Percentiles rank a stretch among this genome's conserved stretches.
These are phyloP conservation scores for Tipula vernalis DNA, from an alignment of 2,888 invertebrate genomes.

Conservation along the genomic window DNA sequence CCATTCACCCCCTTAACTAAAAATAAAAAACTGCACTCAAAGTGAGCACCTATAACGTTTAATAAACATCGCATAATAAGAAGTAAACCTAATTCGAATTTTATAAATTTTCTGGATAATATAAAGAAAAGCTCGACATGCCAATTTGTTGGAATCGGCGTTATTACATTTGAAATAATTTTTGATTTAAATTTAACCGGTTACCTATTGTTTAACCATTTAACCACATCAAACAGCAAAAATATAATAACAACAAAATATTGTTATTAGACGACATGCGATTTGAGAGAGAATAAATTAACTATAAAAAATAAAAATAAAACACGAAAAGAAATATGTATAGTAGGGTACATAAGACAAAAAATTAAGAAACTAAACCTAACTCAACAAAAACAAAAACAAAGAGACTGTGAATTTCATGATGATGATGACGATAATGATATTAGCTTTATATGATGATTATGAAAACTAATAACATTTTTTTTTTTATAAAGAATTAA, in stretches of 20 bases:
- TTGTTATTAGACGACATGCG: not conserved
- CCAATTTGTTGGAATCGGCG: not conserved
- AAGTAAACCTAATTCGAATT: no score
- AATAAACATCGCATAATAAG: not conserved
- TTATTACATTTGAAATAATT: not conserved
- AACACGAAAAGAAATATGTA: not conserved
- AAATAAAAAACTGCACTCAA: not conserved
- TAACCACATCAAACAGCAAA: not conserved
- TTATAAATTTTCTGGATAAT: not conserved
- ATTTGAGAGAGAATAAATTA: constrained; percentile 4
- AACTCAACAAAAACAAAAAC: not conserved
- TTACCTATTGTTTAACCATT: not conserved
- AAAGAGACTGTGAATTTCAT: not conserved
- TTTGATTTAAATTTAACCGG: not conserved
- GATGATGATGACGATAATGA: not conserved
- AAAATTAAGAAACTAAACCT: not conserved
- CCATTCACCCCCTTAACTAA: not conserved
- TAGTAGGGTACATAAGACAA: not conserved
- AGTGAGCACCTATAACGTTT: not conserved
- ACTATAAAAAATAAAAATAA: not conserved
- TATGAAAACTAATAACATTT: not conserved
- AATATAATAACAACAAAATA: not conserved
- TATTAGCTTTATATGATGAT: not conserved
- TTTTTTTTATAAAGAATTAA: not conserved
- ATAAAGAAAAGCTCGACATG: not conserved